These are phyloP conservation scores for Procambarus clarkii DNA, from an alignment of 1,140 invertebrate genomes.

Conservation along the genomic window DNA sequence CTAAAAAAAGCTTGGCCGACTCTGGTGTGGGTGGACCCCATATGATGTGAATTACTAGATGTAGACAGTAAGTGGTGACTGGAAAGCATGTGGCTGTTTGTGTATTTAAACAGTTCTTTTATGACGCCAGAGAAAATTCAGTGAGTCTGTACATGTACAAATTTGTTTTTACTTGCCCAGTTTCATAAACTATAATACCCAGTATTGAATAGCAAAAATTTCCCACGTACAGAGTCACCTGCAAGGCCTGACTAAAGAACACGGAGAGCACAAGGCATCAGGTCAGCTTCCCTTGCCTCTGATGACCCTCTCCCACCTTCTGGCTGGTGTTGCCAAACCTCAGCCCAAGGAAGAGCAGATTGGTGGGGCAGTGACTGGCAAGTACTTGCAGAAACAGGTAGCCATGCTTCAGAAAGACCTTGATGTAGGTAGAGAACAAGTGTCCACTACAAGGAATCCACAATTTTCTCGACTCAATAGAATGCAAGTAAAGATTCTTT, in stretches of 20 bases:
- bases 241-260: constrained; percentile 2
- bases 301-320: constrained; percentile 28
- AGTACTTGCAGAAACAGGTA: constrained; percentile 31
- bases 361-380: background rate
- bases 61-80: too few relatives aligned
- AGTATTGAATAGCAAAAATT: background rate
- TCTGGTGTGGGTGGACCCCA: too few relatives aligned
- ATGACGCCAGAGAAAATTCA: too few relatives aligned
- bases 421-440: constrained; percentile 25
- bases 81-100: too few relatives aligned
- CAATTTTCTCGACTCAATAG: constrained; percentile 46
- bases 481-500: constrained; percentile 31
- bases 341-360: background rate
- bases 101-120: too few relatives aligned
- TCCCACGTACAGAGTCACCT: background rate
- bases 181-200: too few relatives aligned
- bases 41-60: too few relatives aligned
- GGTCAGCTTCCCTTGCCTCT: constrained; percentile 34
- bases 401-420: constrained; percentile 8
- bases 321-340: background rate
- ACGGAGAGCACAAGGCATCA: constrained; percentile 25
- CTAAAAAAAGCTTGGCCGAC: too few relatives aligned
- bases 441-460: constrained; percentile 36
- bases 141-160: too few relatives aligned
- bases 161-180: too few relatives aligned